A percentile compares a stretch with the other conserved stretches of the same genome.
Evolutionary conservation across 2,888 invertebrate species (phyloP).

Genomic region (Thyatira batis): DNA sequence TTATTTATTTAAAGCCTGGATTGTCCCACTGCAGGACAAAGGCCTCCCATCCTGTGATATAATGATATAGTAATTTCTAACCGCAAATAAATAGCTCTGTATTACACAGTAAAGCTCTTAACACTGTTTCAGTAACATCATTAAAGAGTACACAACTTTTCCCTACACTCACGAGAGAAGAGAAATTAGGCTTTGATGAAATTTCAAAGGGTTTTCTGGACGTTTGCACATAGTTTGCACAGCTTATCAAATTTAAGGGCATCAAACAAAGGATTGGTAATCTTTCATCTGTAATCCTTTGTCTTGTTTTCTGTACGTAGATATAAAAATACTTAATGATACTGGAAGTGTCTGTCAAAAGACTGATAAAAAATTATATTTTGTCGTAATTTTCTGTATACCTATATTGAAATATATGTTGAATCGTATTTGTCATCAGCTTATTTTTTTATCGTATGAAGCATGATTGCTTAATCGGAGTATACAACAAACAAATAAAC

Average conservation of each 20-base stretch:
- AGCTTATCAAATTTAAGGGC: constrained; percentile 60
- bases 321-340: not conserved
- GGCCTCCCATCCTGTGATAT: too few relatives aligned
- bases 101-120: constrained; percentile 47
- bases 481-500: too few relatives aligned
- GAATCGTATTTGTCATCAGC: too few relatives aligned
- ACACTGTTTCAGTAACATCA: constrained; percentile 47
- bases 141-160: constrained; percentile 48
- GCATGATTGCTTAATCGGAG: too few relatives aligned
- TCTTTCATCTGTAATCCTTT: constrained; percentile 49
- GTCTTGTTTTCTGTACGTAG: constrained; percentile 19
- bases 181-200: constrained; percentile 51
- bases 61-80: too few relatives aligned
- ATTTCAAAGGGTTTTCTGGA: constrained; percentile 57
- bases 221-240: constrained; percentile 56
- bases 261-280: constrained; percentile 49
- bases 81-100: constrained; percentile 31
- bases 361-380: too few relatives aligned
- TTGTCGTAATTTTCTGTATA: too few relatives aligned
- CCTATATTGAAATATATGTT: too few relatives aligned
- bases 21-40: too few relatives aligned
- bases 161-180: constrained; percentile 45
- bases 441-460: too few relatives aligned
- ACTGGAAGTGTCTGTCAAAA: not conserved
- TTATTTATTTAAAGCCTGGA: too few relatives aligned